Conservation (phyloP, 2,888 invertebrate species). For the Syrphus vitripennis region DNA sequence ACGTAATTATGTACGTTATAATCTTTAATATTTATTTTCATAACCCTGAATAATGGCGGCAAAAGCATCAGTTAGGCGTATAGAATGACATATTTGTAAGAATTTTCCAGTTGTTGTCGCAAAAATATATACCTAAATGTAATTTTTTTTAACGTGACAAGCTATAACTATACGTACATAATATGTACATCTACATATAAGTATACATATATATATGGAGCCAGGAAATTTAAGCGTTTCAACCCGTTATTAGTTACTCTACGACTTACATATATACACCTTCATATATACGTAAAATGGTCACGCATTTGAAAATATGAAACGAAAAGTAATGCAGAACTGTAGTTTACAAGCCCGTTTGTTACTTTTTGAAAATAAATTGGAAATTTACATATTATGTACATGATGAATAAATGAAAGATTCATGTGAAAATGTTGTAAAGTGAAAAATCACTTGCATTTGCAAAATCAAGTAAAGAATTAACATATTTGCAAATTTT, state of each 20-base stretch:
- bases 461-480: not conserved
- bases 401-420: slow-evolving; percentile 37
- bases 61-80: too few relatives aligned
- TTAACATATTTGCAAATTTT: slow-evolving; percentile 14
- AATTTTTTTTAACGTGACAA: not conserved
- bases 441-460: not conserved
- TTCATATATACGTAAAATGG: not conserved
- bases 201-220: not conserved
- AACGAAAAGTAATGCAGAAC: slow-evolving; percentile 11
- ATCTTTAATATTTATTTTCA: too few relatives aligned
- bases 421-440: slow-evolving; percentile 3
- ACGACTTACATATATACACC: not conserved
- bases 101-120: too few relatives aligned
- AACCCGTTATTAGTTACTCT: slow-evolving; percentile 23
- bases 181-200: too few relatives aligned
- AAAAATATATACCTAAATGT: too few relatives aligned
- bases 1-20: too few relatives aligned
- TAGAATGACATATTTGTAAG: too few relatives aligned
- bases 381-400: slow-evolving; percentile 23
- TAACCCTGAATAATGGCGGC: too few relatives aligned
- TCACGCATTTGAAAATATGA: slow-evolving; percentile 37
- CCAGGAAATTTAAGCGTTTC: not conserved
- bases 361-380: not conserved
- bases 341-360: not conserved
- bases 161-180: too few relatives aligned